These are phyloP conservation scores for Oreocharis arfaki DNA, from an alignment of 2,113 vertebrate species.

Conservation along the genomic window DNA sequence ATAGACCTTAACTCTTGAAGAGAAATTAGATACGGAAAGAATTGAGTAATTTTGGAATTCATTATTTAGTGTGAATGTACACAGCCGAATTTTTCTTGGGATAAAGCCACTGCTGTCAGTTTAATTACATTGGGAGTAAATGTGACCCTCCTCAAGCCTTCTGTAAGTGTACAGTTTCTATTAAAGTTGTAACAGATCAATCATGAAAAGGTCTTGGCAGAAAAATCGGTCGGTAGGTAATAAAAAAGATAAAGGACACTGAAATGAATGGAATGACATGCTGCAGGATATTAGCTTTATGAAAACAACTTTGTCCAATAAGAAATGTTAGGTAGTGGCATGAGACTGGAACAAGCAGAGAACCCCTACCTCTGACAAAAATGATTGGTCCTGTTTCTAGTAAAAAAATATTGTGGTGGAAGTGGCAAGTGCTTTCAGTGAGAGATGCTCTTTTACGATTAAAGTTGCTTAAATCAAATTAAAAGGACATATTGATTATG, in stretches of 20 bases:
- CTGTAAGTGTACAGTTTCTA: conserved; percentile 33
- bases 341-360: neutral
- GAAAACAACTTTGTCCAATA: conserved; percentile 16
- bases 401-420: neutral
- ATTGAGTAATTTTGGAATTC: neutral
- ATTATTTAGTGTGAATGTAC: neutral
- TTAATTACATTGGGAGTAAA: conserved; percentile 20
- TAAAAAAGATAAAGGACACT: conserved; percentile 48
- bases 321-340: neutral
- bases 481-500: neutral
- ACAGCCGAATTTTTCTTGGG: neutral
- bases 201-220: conserved; percentile 44
- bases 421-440: neutral
- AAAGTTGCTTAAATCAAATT: neutral
- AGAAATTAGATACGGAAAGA: neutral
- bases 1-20: neutral
- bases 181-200: conserved; percentile 47
- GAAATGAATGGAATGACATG: conserved; percentile 20
- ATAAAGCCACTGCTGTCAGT: conserved; percentile 6
- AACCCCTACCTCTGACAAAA: neutral
- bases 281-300: neutral
- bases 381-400: neutral
- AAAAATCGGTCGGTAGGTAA: conserved; percentile 39
- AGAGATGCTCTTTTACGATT: neutral
- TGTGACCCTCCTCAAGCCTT: neutral